Evolutionary conservation across 1,140 invertebrate genomes (phyloP), one percentile per base, ranked within the genome.

Genomic region (Neodiprion pinetum): DNA sequence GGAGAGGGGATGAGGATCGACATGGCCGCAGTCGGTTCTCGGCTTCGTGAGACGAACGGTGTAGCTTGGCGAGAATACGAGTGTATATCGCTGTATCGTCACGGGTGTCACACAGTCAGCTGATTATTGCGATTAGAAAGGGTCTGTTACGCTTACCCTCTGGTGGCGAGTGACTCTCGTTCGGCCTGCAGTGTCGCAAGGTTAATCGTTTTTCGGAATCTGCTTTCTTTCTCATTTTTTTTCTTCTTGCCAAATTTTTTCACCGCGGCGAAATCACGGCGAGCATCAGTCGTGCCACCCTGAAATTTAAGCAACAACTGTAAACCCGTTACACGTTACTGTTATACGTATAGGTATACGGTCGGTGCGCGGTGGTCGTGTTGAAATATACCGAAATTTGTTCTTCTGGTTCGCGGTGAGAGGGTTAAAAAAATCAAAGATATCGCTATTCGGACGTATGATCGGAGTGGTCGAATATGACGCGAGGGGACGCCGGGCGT

Each of bases 11-110:
- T 80, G 78, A 76, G 78, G 70, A 74, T 75, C 80, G 86, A 86
- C 79, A 86, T 87, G 86, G 86, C 85, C 79, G 81, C 81, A 78
- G 79, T 81, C 72, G 78, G 80, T 80, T 75, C 70, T 48, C 79
- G 72, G 79, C 71, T 77, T 74, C 67, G 73, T 50, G 77, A 84
- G 72, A 76, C 74, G 72, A 76, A 77, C 78, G 79, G 82, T 77
- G 75, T 76, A 76, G 75, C 72, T 47, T 48, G 21, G 48, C 9
- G 4, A 9, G n/a, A 61, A 61, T 12, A 61, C 53, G 11, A 61
- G 53, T 40, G 28, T 1, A 40, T 40, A 40, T 40, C 12, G 48
- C 11, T 66, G n/a, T 0, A 40, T 72, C 17, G 23, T 53, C 23
- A 73, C 53, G 23, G 17, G 14, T 21, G 17, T 23, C 49, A 53